Evolutionary conservation across 2,113 vertebrate genomes (phyloP).

Genomic region (Seriola quinqueradiata): DNA sequence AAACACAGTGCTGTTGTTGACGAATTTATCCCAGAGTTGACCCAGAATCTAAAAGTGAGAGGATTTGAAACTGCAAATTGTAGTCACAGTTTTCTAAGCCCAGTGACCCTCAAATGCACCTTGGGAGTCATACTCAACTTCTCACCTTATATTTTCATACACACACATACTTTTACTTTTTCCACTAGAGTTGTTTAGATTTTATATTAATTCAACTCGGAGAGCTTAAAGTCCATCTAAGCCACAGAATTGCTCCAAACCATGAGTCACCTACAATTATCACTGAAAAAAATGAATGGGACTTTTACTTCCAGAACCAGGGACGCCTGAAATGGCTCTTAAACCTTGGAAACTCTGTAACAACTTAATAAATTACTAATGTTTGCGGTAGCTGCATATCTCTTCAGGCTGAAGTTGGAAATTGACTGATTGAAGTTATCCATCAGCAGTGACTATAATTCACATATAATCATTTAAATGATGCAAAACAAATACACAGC

Average conservation of each 20-base stretch:
- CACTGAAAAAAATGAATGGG: background rate
- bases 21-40: background rate
- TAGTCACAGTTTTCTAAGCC: no score
- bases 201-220: background rate
- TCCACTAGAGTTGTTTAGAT: background rate
- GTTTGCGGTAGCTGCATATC: background rate
- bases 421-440: background rate
- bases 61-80: background rate
- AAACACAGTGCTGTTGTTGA: no score
- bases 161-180: background rate
- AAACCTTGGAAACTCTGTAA: background rate
- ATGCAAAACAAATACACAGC: conserved; percentile 3
- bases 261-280: background rate
- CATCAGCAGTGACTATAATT: background rate
- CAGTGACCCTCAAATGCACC: no score
- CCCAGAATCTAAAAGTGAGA: background rate
- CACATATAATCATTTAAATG: background rate
- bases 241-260: background rate
- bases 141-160: background rate
- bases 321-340: background rate
- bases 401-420: background rate
- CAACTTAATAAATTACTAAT: background rate
- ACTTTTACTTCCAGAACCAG: background rate
- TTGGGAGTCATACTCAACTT: no score
- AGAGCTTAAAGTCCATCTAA: background rate